A percentile compares a stretch with the other conserved stretches of the same genome.
Evolutionary conservation across 2,888 invertebrate genomes (phyloP).

Genomic region (Pherbina coryleti): DNA sequence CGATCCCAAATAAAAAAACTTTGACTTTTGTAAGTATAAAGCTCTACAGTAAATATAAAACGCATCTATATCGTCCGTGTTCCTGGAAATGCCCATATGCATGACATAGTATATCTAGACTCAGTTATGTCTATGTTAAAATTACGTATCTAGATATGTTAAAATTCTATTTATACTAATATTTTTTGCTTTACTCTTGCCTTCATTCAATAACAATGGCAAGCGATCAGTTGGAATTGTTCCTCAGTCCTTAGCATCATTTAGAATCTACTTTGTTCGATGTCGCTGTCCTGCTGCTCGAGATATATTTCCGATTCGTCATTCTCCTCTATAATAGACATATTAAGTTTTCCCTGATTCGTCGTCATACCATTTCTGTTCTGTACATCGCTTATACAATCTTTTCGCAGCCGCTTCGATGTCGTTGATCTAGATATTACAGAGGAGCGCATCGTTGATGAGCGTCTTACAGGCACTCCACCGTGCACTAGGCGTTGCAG

Average conservation of each 20-base stretch:
- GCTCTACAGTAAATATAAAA: too few relatives aligned
- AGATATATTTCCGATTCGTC: slow-evolving; percentile 51
- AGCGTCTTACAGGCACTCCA: slow-evolving; percentile 54
- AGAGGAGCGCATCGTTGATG: slow-evolving; percentile 63
- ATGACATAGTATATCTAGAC: too few relatives aligned
- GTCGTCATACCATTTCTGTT: slow-evolving; percentile 35
- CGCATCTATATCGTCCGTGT: too few relatives aligned
- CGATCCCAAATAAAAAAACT: too few relatives aligned
- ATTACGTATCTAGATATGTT: too few relatives aligned
- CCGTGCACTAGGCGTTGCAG: slow-evolving; percentile 61
- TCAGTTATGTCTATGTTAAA: too few relatives aligned
- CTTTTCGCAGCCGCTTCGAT: slow-evolving; percentile 53
- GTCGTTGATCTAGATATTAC: slow-evolving; percentile 59
- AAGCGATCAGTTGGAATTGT: too few relatives aligned
- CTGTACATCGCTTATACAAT: slow-evolving; percentile 40
- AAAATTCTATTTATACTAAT: too few relatives aligned
- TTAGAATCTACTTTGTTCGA: slow-evolving; percentile 59
- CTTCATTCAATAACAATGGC: too few relatives aligned
- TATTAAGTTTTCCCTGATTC: slow-evolving; percentile 54
- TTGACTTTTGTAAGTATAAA: too few relatives aligned
- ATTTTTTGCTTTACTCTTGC: too few relatives aligned
- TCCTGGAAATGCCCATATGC: too few relatives aligned
- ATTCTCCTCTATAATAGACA: slow-evolving; percentile 60
- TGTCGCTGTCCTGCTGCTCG: slow-evolving; percentile 32
- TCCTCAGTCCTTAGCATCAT: not conserved